Base-by-base conservation (phyloP, 2,113 vertebrate genomes). In the Hylia prasina region DNA sequence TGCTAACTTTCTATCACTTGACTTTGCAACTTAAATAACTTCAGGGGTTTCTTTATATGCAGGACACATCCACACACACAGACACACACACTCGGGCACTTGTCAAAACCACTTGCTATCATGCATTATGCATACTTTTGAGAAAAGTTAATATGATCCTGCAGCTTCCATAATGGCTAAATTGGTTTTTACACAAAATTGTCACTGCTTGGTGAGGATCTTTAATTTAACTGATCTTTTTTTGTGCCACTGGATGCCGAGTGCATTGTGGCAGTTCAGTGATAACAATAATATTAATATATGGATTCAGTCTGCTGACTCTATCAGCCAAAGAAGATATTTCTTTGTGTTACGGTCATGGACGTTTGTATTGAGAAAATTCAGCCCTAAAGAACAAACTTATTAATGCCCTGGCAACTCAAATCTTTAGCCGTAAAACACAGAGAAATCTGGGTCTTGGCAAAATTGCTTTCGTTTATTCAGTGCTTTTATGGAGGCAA, bases 381-480 rank as follows among this genome's bases (percentile, higher is more conserved):
- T 90, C 78, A 82, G 87, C 83, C 77, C 86, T 60, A 64, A 96
- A 87, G 83, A 96, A 78, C 77, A 93, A 87, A 89, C 90, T 90
- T 95, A 96, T 91, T 94, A 89, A 93, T 82, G 86, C 77, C 6
- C 48, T 95, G 64, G 87, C 70, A 91, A 71, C 80, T n/a, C n/a
- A n/a, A n/a, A n/a, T n/a, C n/a, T 95, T 94, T 42, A 87, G 70
- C 92, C 83, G 87, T 84, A 92, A 96, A 95, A 81, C 2, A 64
- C 90, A 83, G 89, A 78, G 81, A 75, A 92, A 84, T 77, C 76
- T 76, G 57, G 51, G 93, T 91, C 82, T 94, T 1, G 0, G 79
- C 92, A 65, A 97, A 97, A 96, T 97, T 71, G 77, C 95, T 95
- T 97, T 96, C 89, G 85, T 96, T 95, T 92, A 93, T 95, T 96